phyloP scores from a whole-genome alignment of 2,888 invertebrate species.

The Volucella zonaria region DNA sequence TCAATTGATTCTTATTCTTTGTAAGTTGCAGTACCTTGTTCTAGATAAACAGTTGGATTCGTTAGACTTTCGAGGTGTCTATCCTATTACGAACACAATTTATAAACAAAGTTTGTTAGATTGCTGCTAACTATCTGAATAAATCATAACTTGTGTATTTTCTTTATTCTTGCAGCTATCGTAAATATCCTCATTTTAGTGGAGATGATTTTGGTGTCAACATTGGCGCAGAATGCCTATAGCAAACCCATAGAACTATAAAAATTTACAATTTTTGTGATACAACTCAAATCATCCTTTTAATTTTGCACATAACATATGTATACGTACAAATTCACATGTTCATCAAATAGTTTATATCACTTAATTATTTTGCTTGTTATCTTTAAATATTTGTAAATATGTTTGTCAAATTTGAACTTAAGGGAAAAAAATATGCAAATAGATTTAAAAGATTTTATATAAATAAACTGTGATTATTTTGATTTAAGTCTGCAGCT shows the following conservation, averaged over 20 bases:
- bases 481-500: no score
- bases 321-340: not conserved
- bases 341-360: not conserved
- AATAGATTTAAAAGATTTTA: no score
- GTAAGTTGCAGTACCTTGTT: constrained; percentile 80
- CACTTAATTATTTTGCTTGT: not conserved
- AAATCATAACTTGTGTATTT: not conserved
- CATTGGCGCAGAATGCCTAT: constrained; percentile 80
- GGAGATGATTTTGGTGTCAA: constrained; percentile 81
- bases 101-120: constrained; percentile 80
- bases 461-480: no score
- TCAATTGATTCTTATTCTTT: constrained; percentile 80
- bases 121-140: no score
- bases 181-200: constrained; percentile 80
- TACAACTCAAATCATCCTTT: not conserved
- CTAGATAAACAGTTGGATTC: constrained; percentile 78
- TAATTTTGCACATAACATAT: not conserved
- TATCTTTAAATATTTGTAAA: no score
- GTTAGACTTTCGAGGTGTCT: constrained; percentile 78
- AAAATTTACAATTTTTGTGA: constrained; percentile 17
- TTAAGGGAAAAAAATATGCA: no score
- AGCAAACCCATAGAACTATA: constrained; percentile 75
- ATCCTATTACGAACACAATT: constrained; percentile 80
- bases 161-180: constrained; percentile 77
- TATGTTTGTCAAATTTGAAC: no score